Evolutionary conservation across 2,797 vertebrate genomes (phyloP), one percentile per base, ranked within the genome.

Genomic region (Rhodeus uyekii): DNA sequence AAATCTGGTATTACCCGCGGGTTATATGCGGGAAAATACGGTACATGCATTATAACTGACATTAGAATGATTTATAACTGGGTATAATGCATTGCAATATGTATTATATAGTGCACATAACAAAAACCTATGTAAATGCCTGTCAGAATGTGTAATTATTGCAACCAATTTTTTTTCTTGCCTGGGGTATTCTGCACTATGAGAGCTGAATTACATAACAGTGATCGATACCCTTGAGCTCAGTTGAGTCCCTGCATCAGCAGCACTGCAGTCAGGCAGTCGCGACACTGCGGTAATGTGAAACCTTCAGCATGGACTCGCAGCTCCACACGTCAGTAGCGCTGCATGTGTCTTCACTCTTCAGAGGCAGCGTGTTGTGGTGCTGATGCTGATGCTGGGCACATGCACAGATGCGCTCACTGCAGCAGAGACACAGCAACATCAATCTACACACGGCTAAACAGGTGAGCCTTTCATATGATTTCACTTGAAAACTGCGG

Each of bases 211-310:
- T 84, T 81, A 84, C 64, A 39, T 80, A 76, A 84, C 29, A 71
- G 73, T 22, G 72, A 76, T 77, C 34, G 73, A 84, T 72, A 53
- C 34, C 44, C 71, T 67, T 36, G 74, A 64, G 48, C 73, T 79
- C 74, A 8, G 60, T 24, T 4, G 58, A 53, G 73, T 74, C 74
- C 68, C 76, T 53, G 85, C 85, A 71, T 86, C 83, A 63, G 44
- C 50, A 82, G 44, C 76, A 44, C 75, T 67, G 46, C 78, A 48
- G 73, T 55, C 50, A 44, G 24, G 42, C 44, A 39, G 34, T 38
- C 63, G 46, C 48, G 38, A 67, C 73, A 85, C 84, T 86, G 84
- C 81, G 78, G 81, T 80, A 83, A 69, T 60, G 68, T 64, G 72
- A 61, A 69, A 34, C 84, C 63, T 78, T 69, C 83, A 75, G 27